phyloP scores from a whole-genome alignment of 2,113 vertebrate genomes.

The Rhagologus leucostigma region DNA sequence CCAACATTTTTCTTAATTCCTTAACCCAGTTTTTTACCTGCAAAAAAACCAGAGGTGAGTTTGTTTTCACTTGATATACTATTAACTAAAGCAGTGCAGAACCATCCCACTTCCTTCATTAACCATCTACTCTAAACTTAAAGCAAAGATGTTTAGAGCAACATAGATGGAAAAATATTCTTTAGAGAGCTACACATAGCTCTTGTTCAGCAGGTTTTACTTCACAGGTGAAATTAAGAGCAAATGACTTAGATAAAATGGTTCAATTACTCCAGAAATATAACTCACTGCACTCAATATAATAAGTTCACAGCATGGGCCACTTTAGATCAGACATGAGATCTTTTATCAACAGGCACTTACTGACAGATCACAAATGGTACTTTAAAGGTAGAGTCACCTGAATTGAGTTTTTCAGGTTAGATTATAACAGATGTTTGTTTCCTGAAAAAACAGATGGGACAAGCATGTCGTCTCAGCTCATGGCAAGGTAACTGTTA shows the following conservation, averaged over 20 bases:
- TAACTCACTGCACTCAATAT: background rate
- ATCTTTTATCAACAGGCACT: background rate
- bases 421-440: background rate
- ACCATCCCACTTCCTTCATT: background rate
- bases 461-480: background rate
- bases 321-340: background rate
- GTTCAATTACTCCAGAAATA: background rate
- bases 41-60: conserved; percentile 4
- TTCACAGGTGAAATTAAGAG: background rate
- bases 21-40: conserved; percentile 99
- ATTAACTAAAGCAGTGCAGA: background rate
- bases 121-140: background rate
- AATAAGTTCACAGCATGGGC: background rate
- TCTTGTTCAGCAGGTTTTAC: background rate
- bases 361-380: background rate
- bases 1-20: conserved; percentile 98
- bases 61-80: background rate
- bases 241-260: background rate
- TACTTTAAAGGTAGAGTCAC: background rate
- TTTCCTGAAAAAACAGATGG: background rate
- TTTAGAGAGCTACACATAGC: background rate
- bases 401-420: background rate
- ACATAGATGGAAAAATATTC: background rate
- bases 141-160: background rate
- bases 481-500: background rate